Evolutionary conservation across 2,797 vertebrate genomes (phyloP), one percentile per base, ranked within the genome.

Genomic region (Moxostoma hubbsi): DNA sequence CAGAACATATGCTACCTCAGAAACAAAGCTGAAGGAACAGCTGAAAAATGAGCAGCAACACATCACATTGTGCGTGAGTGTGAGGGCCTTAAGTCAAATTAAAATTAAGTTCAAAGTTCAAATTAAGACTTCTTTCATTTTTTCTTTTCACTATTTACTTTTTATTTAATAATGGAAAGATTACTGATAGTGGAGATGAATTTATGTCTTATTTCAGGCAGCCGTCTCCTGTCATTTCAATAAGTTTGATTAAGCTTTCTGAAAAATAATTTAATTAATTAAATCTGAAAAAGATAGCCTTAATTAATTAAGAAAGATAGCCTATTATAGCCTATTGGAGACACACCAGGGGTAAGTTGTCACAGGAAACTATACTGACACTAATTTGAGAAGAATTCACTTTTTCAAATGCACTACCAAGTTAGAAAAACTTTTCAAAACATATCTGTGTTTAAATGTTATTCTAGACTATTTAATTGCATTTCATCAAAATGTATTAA

Each of bases 1-100:
- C 55, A 64, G 65, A 73, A 77, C 73, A 82, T 80, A 81, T 82
- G 78, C 72, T 61, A 24, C 69, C 71, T n/a, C 12, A 51, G 73
- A 77, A 47, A 76, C 74, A 61, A 49, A 59, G 59, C 66, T 45
- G 46, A 49, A 16, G 12, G 57, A 68, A 43, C 65, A 70, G 58
- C 43, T 50, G 70, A 79, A 45, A 58, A 51, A 70, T 46, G 71
- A 75, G 65, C 70, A 57, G 59, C 61, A 66, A 66, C 50, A 71
- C n/a, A 11, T 61, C 53, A 50, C 16, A 10, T 11, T 65, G 50
- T 1, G 61, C 51, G 6, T 57, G 53, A n/a, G 7, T n/a, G 12
- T 16, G 46, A 15, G 54, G 47, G 9, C 53, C 36, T 36, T 36
- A 36, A 36, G 36, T 36, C 36, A 36, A 36, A 36, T 36, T 36